Percentiles rank a stretch among this genome's conserved stretches.
phyloP scores from a whole-genome alignment of 2,888 invertebrate genomes.

The Seira musarum region DNA sequence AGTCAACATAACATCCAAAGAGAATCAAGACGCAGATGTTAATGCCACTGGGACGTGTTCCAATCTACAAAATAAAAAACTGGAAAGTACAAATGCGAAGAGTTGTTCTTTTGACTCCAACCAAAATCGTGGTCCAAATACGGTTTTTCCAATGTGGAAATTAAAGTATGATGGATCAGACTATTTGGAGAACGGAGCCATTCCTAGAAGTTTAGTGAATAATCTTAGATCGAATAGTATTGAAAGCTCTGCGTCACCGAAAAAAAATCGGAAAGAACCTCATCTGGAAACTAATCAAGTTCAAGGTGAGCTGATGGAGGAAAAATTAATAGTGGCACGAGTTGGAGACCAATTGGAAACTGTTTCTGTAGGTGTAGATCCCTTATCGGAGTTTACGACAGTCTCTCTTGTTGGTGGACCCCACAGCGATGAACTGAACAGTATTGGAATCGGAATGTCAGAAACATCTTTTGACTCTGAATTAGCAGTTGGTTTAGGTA shows the following conservation, averaged over 20 bases:
- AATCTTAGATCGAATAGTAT: slow-evolving; percentile 26
- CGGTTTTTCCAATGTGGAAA: slow-evolving; percentile 64
- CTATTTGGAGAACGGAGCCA: slow-evolving; percentile 12
- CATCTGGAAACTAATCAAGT: too few species aligned
- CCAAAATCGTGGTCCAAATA: slow-evolving; percentile 37
- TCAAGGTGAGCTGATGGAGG: neutral
- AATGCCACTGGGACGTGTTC: slow-evolving; percentile 3
- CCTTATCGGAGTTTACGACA: slow-evolving; percentile 52
- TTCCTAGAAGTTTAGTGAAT: slow-evolving; percentile 40
- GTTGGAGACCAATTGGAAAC: neutral
- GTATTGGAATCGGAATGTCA: slow-evolving; percentile 48
- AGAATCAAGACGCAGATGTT: neutral
- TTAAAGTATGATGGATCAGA: slow-evolving; percentile 68
- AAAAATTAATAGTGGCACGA: slow-evolving; percentile 8
- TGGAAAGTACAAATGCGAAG: slow-evolving; percentile 47
- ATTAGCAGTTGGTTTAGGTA: neutral
- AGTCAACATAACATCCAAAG: neutral
- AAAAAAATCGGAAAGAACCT: neutral
- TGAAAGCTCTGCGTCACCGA: neutral
- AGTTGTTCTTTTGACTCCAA: neutral
- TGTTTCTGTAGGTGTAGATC: slow-evolving; percentile 22
- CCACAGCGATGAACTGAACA: slow-evolving; percentile 41
- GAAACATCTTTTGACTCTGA: slow-evolving; percentile 49
- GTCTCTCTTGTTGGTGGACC: slow-evolving; percentile 31
- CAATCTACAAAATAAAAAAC: neutral